A percentile compares a stretch with the other conserved stretches of the same genome.
phyloP scores from a whole-genome alignment of 2,888 invertebrate genomes.

The Clistopyga incitator region DNA sequence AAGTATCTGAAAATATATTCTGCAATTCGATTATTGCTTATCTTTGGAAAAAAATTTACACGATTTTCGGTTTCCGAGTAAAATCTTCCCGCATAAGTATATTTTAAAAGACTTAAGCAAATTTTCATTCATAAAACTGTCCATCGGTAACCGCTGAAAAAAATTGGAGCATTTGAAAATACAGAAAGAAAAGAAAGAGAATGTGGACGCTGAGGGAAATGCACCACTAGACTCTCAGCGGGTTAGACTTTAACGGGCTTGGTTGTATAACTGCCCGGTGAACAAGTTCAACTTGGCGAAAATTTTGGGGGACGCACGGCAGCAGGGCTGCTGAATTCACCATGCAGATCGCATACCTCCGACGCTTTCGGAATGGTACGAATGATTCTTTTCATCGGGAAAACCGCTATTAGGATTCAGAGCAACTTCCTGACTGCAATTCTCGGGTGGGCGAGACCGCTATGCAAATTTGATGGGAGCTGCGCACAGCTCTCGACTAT shows the following conservation, averaged over 20 bases:
- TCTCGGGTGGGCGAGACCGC: conserved; percentile 72
- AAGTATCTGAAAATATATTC: no score
- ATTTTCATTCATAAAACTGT: conserved; percentile 52
- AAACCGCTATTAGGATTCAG: conserved; percentile 77
- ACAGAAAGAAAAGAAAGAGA: no score
- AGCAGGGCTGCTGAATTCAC: conserved; percentile 41
- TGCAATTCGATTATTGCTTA: no score
- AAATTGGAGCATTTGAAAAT: no score
- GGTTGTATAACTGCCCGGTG: conserved; percentile 18
- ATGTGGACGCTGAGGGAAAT: not conserved
- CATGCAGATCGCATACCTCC: conserved; percentile 67
- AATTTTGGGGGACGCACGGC: conserved; percentile 10
- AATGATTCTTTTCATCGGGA: conserved; percentile 74
- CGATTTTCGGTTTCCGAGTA: no score
- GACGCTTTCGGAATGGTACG: conserved; percentile 63
- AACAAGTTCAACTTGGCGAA: conserved; percentile 40
- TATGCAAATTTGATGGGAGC: conserved; percentile 79
- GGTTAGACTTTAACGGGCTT: conserved; percentile 15
- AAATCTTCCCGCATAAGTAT: no score
- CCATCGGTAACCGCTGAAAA: conserved; percentile 14
- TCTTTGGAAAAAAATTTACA: no score
- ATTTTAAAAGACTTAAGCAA: no score
- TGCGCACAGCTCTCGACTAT: conserved; percentile 44
- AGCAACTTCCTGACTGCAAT: conserved; percentile 73
- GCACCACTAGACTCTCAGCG: conserved; percentile 6